phyloP scores from a whole-genome alignment of 2,113 vertebrate species.

The Shinisaurus crocodilurus region DNA sequence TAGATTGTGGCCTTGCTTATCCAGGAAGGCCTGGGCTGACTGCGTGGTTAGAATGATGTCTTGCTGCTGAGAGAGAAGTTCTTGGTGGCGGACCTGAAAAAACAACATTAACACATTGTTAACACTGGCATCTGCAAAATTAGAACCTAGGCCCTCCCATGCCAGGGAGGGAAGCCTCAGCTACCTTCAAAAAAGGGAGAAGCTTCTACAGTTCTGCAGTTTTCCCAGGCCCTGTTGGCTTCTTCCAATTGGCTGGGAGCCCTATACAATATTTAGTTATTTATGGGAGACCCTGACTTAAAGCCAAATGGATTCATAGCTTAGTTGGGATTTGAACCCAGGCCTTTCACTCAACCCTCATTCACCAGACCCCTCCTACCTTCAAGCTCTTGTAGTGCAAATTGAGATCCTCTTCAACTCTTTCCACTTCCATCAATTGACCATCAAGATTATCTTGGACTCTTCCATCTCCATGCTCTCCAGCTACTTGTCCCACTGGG shows the following conservation, averaged over 20 bases:
- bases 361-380: slow-evolving; percentile 46
- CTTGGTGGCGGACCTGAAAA: slow-evolving; percentile 84
- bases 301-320: neutral
- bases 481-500: neutral
- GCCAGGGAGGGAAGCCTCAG: neutral
- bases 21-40: slow-evolving; percentile 86
- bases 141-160: neutral
- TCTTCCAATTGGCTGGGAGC: neutral
- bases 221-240: neutral
- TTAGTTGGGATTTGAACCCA: no score
- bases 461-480: neutral
- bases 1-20: slow-evolving; percentile 84
- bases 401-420: slow-evolving; percentile 72
- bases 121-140: neutral
- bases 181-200: neutral
- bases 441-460: slow-evolving; percentile 46
- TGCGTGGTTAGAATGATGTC: slow-evolving; percentile 88
- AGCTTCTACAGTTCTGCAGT: neutral
- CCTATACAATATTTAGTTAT: neutral
- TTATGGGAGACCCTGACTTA: neutral
- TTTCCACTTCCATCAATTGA: neutral
- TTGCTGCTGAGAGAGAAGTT: slow-evolving; percentile 92
- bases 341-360: neutral
- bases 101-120: fast-evolving
- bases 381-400: slow-evolving; percentile 85